A percentile compares a stretch with the other conserved stretches of the same genome.
Conservation (phyloP, 2,797 vertebrate species). For the Macropus fuliginosus region DNA sequence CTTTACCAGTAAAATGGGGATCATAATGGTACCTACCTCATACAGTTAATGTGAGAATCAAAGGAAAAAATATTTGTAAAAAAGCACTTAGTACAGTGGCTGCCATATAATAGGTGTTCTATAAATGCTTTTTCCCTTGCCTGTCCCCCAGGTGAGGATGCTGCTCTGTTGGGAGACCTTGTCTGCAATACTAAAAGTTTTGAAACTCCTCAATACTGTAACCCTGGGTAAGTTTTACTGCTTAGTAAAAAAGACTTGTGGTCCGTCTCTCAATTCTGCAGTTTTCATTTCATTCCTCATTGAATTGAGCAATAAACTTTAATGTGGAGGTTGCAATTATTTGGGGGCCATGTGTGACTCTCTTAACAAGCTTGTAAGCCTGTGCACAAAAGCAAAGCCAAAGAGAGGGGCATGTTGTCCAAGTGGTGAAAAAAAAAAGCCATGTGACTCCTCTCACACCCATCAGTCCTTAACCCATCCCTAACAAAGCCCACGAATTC, state of each 20-base stretch:
- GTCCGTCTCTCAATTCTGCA: conserved; percentile 57
- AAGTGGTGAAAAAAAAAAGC: conserved; percentile 54
- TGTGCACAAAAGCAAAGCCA: conserved; percentile 61
- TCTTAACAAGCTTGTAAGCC: conserved; percentile 58
- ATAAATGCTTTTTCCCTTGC: not conserved
- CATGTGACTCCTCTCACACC: not conserved
- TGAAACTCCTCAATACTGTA: not conserved
- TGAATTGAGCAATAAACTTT: conserved; percentile 66
- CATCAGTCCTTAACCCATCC: not conserved
- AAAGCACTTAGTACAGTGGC: not conserved
- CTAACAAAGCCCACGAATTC: conserved; percentile 14
- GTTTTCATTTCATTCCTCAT: conserved; percentile 52
- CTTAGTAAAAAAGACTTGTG: conserved; percentile 36
- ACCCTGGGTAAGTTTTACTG: conserved; percentile 4
- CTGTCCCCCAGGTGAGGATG: not conserved
- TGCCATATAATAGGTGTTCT: not conserved
- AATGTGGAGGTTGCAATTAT: conserved; percentile 63
- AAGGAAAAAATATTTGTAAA: not conserved
- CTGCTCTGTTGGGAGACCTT: not conserved
- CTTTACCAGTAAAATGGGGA: not conserved
- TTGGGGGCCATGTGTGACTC: conserved; percentile 58
- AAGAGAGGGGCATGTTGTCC: conserved; percentile 45
- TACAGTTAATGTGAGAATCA: not conserved
- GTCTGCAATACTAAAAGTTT: not conserved
- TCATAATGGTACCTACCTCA: not conserved